These are phyloP conservation scores for Marmota flaviventris DNA, from an alignment of 2,113 vertebrate species.

Conservation along the genomic window DNA sequence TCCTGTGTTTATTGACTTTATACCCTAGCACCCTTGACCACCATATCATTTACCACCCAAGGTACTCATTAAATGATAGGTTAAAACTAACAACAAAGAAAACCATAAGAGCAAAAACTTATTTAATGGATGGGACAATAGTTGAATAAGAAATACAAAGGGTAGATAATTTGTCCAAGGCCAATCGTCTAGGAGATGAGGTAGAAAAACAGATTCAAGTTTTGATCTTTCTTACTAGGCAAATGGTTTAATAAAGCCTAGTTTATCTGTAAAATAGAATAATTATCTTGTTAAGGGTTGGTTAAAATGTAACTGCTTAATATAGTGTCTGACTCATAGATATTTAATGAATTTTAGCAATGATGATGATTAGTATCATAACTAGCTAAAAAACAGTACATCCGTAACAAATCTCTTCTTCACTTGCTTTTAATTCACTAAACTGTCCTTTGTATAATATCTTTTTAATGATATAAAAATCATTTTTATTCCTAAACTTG, in stretches of 20 bases:
- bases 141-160: slow-evolving; percentile 11
- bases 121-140: neutral
- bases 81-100: slow-evolving; percentile 15
- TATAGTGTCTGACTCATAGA: neutral
- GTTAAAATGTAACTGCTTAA: slow-evolving; percentile 21
- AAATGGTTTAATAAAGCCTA: neutral
- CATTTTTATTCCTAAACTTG: neutral
- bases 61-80: neutral
- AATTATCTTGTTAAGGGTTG: neutral
- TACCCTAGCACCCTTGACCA: neutral
- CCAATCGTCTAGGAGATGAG: neutral
- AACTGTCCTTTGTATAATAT: neutral
- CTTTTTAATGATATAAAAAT: neutral
- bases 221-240: neutral
- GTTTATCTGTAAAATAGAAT: neutral
- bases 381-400: neutral
- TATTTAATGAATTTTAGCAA: neutral
- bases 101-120: neutral
- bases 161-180: neutral
- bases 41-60: neutral
- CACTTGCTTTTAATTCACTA: neutral
- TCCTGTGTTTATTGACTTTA: slow-evolving; percentile 1
- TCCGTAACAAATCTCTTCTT: neutral
- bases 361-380: neutral
- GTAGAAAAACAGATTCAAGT: neutral